phyloP scores from a whole-genome alignment of 2,888 invertebrate genomes.

The Apoderus coryli region DNA sequence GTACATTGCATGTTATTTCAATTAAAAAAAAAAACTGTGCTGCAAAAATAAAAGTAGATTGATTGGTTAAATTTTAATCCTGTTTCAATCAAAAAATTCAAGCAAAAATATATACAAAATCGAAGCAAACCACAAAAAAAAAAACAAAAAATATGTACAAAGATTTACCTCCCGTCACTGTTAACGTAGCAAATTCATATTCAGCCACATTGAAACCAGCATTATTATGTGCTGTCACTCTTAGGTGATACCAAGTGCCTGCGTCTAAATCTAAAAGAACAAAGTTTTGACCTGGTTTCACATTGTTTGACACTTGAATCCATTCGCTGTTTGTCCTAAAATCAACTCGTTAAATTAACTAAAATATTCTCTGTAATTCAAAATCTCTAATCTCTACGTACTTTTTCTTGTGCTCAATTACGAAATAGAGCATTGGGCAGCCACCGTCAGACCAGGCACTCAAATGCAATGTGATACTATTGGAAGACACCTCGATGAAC shows the following conservation, averaged over 20 bases:
- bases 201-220: constrained; percentile 92
- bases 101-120: constrained; percentile 8
- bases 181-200: constrained; percentile 90
- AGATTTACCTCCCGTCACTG: constrained; percentile 77
- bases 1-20: too few relatives aligned
- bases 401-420: constrained; percentile 90
- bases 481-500: constrained; percentile 86
- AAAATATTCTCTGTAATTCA: too few relatives aligned
- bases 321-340: constrained; percentile 70
- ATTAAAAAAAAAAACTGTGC: too few relatives aligned
- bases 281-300: constrained; percentile 81
- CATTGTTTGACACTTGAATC: constrained; percentile 89
- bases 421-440: constrained; percentile 90
- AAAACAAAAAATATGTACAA: constrained; percentile 14
- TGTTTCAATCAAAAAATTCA: too few relatives aligned
- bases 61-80: too few relatives aligned
- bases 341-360: too few relatives aligned
- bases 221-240: constrained; percentile 87
- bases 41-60: too few relatives aligned
- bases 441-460: constrained; percentile 91
- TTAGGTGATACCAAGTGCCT: constrained; percentile 84
- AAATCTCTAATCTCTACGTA: constrained; percentile 34
- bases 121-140: constrained; percentile 9
- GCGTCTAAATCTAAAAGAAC: constrained; percentile 84
- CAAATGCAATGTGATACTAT: constrained; percentile 81